Conservation (phyloP, 2,113 vertebrate species). For the Chionis minor region DNA sequence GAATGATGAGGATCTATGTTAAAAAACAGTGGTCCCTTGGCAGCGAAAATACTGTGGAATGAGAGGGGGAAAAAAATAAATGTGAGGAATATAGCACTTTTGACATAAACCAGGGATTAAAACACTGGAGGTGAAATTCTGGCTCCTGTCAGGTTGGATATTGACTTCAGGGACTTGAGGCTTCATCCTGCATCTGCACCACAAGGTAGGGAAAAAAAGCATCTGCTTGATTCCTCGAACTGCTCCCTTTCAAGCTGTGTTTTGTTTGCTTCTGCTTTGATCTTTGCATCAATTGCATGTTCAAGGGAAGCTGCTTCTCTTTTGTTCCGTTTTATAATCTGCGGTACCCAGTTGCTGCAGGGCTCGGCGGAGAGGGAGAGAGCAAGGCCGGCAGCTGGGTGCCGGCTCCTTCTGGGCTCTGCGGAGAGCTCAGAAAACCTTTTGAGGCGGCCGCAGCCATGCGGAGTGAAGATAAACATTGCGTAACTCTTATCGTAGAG, state of each 20-base stretch:
- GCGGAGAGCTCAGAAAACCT: not conserved
- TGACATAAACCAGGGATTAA: not conserved
- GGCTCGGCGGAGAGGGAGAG: not conserved
- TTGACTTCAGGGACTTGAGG: not conserved
- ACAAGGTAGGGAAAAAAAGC: not conserved
- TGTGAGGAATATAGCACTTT: not conserved
- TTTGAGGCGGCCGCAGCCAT: not conserved
- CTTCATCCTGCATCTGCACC: not conserved
- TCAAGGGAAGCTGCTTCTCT: not conserved
- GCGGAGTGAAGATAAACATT: not conserved
- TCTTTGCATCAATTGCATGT: not conserved
- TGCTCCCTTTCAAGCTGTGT: not conserved
- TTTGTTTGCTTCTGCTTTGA: conserved; percentile 13
- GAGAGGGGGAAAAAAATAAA: not conserved
- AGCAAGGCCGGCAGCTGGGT: not conserved
- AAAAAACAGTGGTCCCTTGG: not conserved
- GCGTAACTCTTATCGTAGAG: not conserved
- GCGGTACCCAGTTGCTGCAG: fast-evolving
- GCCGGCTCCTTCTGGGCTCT: not conserved
- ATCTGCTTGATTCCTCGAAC: not conserved
- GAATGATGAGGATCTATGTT: not conserved
- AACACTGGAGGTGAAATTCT: not conserved
- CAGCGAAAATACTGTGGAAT: not conserved
- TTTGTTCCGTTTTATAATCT: not conserved
- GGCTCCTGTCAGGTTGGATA: not conserved